Conservation (phyloP, 2,113 vertebrate species). For the Emydocephalus ijimae region DNA sequence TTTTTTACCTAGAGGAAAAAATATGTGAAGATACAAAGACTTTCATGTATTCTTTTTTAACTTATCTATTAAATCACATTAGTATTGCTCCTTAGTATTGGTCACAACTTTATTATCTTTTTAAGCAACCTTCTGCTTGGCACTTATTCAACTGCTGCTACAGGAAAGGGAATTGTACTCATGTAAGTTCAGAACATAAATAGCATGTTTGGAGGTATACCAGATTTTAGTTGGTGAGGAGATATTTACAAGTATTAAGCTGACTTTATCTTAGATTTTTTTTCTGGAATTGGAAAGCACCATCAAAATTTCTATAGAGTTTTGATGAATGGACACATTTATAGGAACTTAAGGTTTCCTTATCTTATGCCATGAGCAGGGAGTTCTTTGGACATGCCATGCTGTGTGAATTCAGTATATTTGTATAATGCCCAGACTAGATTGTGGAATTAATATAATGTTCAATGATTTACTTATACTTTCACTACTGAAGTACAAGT, state of each 20-base stretch:
- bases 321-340: not conserved
- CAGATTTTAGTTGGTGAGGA: slow-evolving; percentile 10
- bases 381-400: not conserved
- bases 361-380: not conserved
- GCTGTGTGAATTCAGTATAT: not conserved
- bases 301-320: not conserved
- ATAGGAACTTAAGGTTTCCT: not conserved
- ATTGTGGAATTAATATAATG: slow-evolving; percentile 20
- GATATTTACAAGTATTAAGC: slow-evolving; percentile 22
- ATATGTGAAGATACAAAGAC: slow-evolving; percentile 17
- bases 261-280: slow-evolving; percentile 43
- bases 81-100: slow-evolving; percentile 41
- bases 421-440: not conserved
- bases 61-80: slow-evolving; percentile 31
- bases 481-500: slow-evolving; percentile 47
- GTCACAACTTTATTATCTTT: slow-evolving; percentile 55
- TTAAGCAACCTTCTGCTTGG: slow-evolving; percentile 54
- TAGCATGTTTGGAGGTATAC: slow-evolving; percentile 48
- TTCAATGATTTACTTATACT: slow-evolving; percentile 29
- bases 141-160: slow-evolving; percentile 48
- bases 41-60: not conserved
- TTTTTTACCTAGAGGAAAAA: slow-evolving; percentile 32
- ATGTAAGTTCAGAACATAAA: slow-evolving; percentile 55
- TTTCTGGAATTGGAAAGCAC: slow-evolving; percentile 7
- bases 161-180: slow-evolving; percentile 48